A percentile compares a stretch with the other conserved stretches of the same genome.
These are phyloP conservation scores for Grallaria varia DNA, from an alignment of 2,113 vertebrate species.

Conservation along the genomic window DNA sequence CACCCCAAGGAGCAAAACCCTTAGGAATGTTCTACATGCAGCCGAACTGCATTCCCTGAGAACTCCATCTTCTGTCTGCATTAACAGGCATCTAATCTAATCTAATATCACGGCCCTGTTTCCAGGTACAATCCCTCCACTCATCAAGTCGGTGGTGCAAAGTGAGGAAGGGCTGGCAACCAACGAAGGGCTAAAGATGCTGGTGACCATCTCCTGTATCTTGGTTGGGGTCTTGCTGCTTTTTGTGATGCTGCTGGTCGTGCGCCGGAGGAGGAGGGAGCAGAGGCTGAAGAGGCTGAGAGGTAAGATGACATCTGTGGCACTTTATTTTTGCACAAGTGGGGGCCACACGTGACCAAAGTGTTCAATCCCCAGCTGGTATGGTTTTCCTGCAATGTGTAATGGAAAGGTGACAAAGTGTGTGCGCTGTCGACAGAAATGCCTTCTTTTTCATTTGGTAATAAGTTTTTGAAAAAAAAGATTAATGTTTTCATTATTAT, in stretches of 20 bases:
- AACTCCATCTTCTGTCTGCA: neutral
- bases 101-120: slow-evolving; percentile 65
- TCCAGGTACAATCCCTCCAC: slow-evolving; percentile 93
- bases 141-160: slow-evolving; percentile 91
- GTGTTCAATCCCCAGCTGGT: neutral
- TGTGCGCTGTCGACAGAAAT: neutral
- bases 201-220: slow-evolving; percentile 95
- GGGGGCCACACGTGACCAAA: neutral
- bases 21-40: neutral
- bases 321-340: too few relatives aligned
- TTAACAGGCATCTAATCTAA: slow-evolving; percentile 61
- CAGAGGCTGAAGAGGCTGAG: slow-evolving; percentile 94
- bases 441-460: neutral
- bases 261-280: slow-evolving; percentile 90
- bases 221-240: slow-evolving; percentile 89
- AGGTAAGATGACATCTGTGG: slow-evolving; percentile 73
- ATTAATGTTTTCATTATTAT: neutral
- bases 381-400: neutral
- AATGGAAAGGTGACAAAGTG: neutral
- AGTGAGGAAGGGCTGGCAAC: slow-evolving; percentile 89
- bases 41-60: slow-evolving; percentile 19
- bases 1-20: neutral
- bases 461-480: neutral
- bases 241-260: slow-evolving; percentile 89
- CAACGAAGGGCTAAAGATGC: slow-evolving; percentile 95